These are phyloP conservation scores for Lasiurus borealis DNA, from an alignment of 2,113 vertebrate genomes.

Conservation along the genomic window DNA sequence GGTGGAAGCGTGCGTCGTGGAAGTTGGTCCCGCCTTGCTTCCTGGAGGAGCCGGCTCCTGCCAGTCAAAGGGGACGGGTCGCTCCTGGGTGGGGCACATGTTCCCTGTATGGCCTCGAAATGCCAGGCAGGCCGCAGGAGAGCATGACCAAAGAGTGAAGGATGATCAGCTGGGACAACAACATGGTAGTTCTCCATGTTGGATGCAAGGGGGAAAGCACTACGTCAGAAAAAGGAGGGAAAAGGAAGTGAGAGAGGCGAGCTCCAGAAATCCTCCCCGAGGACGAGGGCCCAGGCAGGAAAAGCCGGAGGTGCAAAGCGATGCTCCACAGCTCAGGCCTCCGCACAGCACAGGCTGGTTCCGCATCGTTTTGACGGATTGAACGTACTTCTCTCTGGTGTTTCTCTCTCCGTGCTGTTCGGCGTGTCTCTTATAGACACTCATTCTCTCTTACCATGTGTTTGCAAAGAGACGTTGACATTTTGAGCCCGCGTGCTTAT, in stretches of 20 bases:
- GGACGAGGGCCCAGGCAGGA: background rate
- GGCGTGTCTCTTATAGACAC: conserved; percentile 34
- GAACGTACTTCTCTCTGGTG: background rate
- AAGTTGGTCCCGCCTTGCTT: background rate
- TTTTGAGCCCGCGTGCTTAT: background rate
- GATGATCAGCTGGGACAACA: background rate
- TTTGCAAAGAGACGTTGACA: conserved; percentile 22
- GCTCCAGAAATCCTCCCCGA: background rate
- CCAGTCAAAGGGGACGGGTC: background rate
- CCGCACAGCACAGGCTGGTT: too few species aligned
- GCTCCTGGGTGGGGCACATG: background rate
- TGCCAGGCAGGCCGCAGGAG: background rate
- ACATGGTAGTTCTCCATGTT: background rate
- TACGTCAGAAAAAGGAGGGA: background rate
- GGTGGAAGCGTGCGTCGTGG: background rate
- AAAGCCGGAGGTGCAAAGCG: conserved; percentile 13
- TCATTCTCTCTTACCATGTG: conserved; percentile 28
- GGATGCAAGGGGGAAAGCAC: background rate
- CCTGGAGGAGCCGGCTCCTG: background rate
- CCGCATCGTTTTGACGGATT: background rate
- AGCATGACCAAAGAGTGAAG: background rate
- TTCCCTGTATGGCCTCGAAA: background rate
- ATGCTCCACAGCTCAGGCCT: too few species aligned
- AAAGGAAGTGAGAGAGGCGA: conserved; percentile 7
- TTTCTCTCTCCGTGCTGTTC: conserved; percentile 3